phyloP scores from a whole-genome alignment of 2,797 vertebrate species.

The Anolis apletophallus region DNA sequence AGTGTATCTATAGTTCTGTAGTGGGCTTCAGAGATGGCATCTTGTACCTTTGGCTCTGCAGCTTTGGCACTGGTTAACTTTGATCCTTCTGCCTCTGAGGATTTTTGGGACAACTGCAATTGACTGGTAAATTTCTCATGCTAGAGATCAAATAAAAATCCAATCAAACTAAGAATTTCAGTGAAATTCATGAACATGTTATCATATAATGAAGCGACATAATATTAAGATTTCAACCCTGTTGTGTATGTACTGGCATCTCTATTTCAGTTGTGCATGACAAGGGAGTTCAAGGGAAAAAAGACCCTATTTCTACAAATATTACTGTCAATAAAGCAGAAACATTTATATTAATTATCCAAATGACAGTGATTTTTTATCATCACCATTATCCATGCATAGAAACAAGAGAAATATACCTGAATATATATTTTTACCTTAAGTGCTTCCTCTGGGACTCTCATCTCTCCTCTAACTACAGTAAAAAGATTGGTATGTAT shows the following conservation, averaged over 20 bases:
- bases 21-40: slow-evolving; percentile 69
- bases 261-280: not conserved
- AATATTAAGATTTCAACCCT: not conserved
- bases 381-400: not conserved
- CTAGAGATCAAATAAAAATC: slow-evolving; percentile 73
- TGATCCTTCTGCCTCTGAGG: slow-evolving; percentile 80
- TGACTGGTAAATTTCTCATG: slow-evolving; percentile 99
- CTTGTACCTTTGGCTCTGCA: slow-evolving; percentile 75
- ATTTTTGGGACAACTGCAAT: slow-evolving; percentile 92
- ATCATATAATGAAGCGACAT: not conserved
- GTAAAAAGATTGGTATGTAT: slow-evolving; percentile 99
- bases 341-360: not conserved
- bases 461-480: slow-evolving; percentile 94
- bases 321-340: not conserved
- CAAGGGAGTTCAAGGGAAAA: not conserved
- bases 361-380: not conserved
- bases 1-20: slow-evolving; percentile 75
- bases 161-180: not conserved
- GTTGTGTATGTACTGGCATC: not conserved
- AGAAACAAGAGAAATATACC: not conserved
- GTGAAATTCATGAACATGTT: not conserved
- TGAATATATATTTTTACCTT: slow-evolving; percentile 82
- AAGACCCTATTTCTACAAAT: not conserved
- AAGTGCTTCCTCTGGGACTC: slow-evolving; percentile 97
- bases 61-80: slow-evolving; percentile 83